phyloP scores from a whole-genome alignment of 64 coral and sea anemone genomes.

The Anthopleura sola region DNA sequence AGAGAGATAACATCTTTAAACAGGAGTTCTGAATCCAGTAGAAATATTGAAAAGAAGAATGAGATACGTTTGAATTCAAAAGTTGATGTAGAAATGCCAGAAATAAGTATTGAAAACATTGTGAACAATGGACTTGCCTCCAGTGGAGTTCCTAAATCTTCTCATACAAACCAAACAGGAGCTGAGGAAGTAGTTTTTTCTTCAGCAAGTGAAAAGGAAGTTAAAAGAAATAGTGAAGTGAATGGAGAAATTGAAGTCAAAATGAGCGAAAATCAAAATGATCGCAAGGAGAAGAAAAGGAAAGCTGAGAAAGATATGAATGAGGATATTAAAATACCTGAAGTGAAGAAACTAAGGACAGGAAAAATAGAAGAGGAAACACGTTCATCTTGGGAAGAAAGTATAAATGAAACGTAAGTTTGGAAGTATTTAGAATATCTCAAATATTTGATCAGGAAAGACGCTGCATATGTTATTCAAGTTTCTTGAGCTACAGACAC shows the following conservation, averaged over 20 bases:
- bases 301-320: constrained; percentile 3
- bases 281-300: background rate
- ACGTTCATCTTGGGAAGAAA: background rate
- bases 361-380: background rate
- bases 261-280: background rate
- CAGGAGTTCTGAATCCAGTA: background rate
- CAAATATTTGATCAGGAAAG: too few species aligned
- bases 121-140: background rate
- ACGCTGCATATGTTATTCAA: too few species aligned
- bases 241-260: background rate
- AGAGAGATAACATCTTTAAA: too few species aligned
- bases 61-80: background rate
- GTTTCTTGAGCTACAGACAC: too few species aligned
- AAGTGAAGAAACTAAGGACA: background rate
- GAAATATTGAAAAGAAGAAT: background rate
- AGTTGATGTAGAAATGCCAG: background rate
- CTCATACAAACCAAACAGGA: background rate
- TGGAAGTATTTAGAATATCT: too few species aligned
- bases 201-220: background rate
- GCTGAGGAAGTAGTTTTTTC: background rate
- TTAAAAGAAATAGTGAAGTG: background rate
- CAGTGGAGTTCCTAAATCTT: background rate
- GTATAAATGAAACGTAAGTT: background rate
- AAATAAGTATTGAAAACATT: background rate
- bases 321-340: background rate